phyloP scores from a whole-genome alignment of 2,113 vertebrate species.

The Myodes glareolus region DNA sequence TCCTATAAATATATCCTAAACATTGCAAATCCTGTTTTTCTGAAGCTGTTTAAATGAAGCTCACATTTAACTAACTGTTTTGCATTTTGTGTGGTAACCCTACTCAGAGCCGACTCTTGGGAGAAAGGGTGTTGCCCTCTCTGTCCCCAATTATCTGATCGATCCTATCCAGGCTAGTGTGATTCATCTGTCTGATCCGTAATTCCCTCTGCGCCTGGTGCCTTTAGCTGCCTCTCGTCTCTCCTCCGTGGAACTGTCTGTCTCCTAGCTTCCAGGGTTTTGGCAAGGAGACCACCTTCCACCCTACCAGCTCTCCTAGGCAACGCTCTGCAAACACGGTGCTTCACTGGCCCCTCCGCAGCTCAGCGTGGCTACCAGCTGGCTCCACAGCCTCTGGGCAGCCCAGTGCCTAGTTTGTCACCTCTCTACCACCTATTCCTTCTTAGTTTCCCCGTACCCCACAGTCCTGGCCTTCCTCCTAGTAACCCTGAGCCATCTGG shows the following conservation, averaged over 20 bases:
- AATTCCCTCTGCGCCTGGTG: background rate
- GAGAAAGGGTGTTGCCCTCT: background rate
- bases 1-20: background rate
- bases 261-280: background rate
- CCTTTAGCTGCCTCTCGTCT: background rate
- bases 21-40: background rate
- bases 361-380: background rate
- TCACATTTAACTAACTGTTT: background rate
- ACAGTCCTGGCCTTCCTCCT: background rate
- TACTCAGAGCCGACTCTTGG: background rate
- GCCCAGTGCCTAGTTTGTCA: background rate
- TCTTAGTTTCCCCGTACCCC: background rate
- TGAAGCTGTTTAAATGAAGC: constrained; percentile 11
- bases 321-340: background rate
- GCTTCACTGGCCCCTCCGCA: background rate
- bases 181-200: background rate
- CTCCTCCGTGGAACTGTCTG: background rate
- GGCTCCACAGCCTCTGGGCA: background rate
- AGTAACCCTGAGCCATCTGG: background rate
- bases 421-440: background rate
- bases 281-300: background rate
- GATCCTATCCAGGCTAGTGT: background rate
- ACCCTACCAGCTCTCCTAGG: background rate
- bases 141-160: background rate
- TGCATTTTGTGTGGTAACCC: background rate